Evolutionary conservation across 2,113 vertebrate genomes (phyloP).

Genomic region (Connochaetes taurinus): DNA sequence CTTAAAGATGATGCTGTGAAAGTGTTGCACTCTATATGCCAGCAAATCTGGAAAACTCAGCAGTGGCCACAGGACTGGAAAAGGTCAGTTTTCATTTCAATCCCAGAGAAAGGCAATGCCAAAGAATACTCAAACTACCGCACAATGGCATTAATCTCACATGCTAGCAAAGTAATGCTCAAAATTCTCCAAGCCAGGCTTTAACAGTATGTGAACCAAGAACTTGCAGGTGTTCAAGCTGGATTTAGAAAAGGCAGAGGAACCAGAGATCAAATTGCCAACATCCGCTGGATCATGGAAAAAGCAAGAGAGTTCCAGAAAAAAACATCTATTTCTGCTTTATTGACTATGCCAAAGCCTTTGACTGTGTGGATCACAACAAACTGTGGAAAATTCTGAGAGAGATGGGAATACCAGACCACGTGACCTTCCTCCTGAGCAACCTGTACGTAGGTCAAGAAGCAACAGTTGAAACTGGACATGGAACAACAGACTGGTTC

Average conservation of each 20-base stretch:
- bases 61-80: neutral
- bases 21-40: neutral
- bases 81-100: neutral
- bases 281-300: neutral
- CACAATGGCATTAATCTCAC: neutral
- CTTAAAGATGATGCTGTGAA: neutral
- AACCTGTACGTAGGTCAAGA: neutral
- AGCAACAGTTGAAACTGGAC: neutral
- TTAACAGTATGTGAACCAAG: neutral
- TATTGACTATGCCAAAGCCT: neutral
- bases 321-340: neutral
- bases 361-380: neutral
- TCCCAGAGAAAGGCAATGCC: neutral
- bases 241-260: neutral
- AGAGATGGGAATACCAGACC: neutral
- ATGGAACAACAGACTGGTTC: neutral
- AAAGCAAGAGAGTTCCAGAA: neutral
- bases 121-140: fast-evolving
- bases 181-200: neutral
- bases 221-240: neutral
- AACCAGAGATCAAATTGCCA: neutral
- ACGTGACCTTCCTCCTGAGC: neutral
- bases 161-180: neutral
- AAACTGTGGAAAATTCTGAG: neutral
- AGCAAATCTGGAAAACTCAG: neutral